Base-by-base conservation (phyloP, 2,888 invertebrate species). In the Myathropa florea region DNA sequence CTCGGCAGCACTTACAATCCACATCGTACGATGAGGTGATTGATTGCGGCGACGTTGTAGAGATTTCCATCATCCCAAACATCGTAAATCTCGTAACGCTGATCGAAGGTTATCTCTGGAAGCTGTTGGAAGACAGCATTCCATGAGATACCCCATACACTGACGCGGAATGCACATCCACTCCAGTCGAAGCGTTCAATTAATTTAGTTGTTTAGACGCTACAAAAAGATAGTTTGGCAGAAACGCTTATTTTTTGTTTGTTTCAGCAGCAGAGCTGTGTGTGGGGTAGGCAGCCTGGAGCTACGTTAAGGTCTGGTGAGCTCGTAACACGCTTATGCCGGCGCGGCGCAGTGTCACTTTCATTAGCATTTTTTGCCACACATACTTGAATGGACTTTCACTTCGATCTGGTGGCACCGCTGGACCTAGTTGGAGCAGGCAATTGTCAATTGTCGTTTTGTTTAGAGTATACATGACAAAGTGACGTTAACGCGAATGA, bases 11-110 rank as follows among this genome's bases (percentile, higher is more conserved):
- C 77, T 55, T 70, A 73, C 67, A 71, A 73, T 82, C 77, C 83
- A 83, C 82, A 57, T 78, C 72, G 78, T 60, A 75, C 78, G 86
- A 86, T 83, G 70, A 68, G 79, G 61, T 86, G 86, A 86, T 86
- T 86, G 86, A 86, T 86, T 86, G 75, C 60, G 86, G 83, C 86
- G 83, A 78, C 86, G 86, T 59, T 75, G 67, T 46, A 30, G 46
- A 86, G 83, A 83, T 86, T 79, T 86, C 57, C 83, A 86, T 86
- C 86, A 65, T 67, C 60, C 59, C 61, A 10, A 61, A 64, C 63
- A 73, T 26, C 73, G 33, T 77, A 64, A 77, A 76, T 84, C 79
- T 76, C 64, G 72, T 72, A 81, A 81, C 63, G 63, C 39, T 73
- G 77, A 85, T 82, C 77, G 85, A 85, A 85, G 85, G 85, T 85